Percentiles rank a stretch among this genome's conserved stretches.
phyloP scores from a whole-genome alignment of 2,113 vertebrate species.

The human region DNA sequence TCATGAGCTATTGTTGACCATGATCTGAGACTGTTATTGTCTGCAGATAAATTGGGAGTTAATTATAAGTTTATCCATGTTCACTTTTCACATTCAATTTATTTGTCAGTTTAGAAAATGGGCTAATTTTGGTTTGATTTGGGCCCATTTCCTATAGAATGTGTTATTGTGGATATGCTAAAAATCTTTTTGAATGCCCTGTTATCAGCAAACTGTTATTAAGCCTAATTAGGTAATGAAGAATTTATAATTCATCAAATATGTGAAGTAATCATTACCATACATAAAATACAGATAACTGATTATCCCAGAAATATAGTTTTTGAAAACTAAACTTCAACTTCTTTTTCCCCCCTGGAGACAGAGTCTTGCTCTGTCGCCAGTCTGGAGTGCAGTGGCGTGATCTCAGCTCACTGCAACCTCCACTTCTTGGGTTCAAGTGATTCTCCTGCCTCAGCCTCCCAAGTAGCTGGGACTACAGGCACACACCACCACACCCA shows the following conservation, averaged over 20 bases:
- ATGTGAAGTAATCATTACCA: background rate
- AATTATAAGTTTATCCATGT: background rate
- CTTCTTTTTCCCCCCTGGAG: fast-evolving
- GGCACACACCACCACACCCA: too few relatives aligned
- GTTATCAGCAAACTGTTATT: background rate
- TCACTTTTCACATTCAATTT: background rate
- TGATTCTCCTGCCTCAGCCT: too few relatives aligned
- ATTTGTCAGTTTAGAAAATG: background rate
- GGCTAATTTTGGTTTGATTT: background rate
- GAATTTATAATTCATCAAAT: background rate
- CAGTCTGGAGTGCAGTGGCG: too few relatives aligned
- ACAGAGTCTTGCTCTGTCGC: too few relatives aligned
- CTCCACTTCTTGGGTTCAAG: too few relatives aligned
- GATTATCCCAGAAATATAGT: background rate
- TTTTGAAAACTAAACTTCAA: background rate
- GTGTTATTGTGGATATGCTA: background rate
- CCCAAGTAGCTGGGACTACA: too few relatives aligned
- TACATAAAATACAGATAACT: background rate
- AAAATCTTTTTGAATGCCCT: background rate
- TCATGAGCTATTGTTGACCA: background rate
- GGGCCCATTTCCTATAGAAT: background rate
- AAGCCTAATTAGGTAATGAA: background rate
- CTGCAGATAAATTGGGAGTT: background rate
- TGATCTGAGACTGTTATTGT: background rate
- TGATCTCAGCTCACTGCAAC: too few relatives aligned